phyloP scores from a whole-genome alignment of 2,113 vertebrate species.

The Echinops telfairi region DNA sequence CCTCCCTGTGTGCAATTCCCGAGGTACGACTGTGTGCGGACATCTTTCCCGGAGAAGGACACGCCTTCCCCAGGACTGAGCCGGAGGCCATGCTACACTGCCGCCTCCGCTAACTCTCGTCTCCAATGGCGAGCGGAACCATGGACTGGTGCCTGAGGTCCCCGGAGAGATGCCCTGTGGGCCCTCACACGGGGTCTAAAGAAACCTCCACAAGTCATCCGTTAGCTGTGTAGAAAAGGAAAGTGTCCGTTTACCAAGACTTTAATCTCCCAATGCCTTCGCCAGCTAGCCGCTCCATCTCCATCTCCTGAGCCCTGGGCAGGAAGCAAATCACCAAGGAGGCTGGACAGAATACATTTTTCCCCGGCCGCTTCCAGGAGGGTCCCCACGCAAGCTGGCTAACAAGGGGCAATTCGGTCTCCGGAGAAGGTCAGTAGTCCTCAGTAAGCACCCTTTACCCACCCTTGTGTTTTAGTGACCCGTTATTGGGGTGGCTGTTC shows the following conservation, averaged over 20 bases:
- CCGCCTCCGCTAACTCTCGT: background rate
- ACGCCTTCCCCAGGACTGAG: background rate
- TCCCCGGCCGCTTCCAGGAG: background rate
- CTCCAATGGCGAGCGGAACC: background rate
- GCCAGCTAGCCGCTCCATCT: background rate
- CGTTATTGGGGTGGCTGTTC: fast-evolving
- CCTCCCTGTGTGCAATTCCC: background rate
- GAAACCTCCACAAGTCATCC: background rate
- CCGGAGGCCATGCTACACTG: too few relatives aligned
- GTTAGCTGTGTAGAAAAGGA: background rate
- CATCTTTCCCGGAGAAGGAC: background rate
- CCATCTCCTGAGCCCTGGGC: background rate
- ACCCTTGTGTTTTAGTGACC: background rate
- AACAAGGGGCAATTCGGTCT: background rate
- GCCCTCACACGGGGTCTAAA: background rate
- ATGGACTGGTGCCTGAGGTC: background rate
- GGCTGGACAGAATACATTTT: background rate
- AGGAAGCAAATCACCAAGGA: background rate
- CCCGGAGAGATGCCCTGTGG: too few relatives aligned
- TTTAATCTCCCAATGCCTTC: background rate
- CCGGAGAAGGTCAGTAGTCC: background rate
- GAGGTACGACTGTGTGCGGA: background rate
- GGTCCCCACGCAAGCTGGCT: background rate
- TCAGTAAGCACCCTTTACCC: background rate
- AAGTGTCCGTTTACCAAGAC: background rate